Evolutionary conservation across 2,888 invertebrate genomes (phyloP).

Genomic region (Drosophila cognata): DNA sequence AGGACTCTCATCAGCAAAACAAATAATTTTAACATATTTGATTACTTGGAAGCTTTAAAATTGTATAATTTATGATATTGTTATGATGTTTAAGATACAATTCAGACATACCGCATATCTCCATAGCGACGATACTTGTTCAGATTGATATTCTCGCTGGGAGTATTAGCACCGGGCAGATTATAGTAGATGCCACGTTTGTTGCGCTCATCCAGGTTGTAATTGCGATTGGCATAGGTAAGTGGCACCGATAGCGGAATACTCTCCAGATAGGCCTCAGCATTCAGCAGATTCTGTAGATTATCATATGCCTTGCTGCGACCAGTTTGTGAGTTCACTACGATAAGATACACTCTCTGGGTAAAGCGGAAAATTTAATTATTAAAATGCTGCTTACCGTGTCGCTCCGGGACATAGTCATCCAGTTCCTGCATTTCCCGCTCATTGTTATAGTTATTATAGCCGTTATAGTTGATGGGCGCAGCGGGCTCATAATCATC

Average conservation of each 20-base stretch:
- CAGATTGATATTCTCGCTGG: conserved; percentile 62
- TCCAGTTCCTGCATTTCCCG: conserved; percentile 83
- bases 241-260: conserved; percentile 82
- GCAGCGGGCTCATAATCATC: conserved; percentile 83
- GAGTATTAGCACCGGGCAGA: conserved; percentile 41
- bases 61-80: neutral
- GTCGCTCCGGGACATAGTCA: conserved; percentile 80
- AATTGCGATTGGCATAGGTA: conserved; percentile 82
- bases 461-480: conserved; percentile 52
- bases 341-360: neutral
- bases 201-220: conserved; percentile 81
- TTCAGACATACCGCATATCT: conserved; percentile 82
- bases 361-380: neutral
- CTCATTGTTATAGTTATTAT: conserved; percentile 62
- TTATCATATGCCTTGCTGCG: conserved; percentile 84
- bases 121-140: conserved; percentile 80
- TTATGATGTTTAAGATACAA: neutral
- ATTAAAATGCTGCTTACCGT: conserved; percentile 54
- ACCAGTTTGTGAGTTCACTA: conserved; percentile 43
- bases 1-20: neutral
- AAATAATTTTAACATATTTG: neutral
- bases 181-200: conserved; percentile 81
- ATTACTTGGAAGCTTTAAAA: neutral
- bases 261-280: conserved; percentile 83
- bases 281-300: conserved; percentile 83